Evolutionary conservation across 2,797 vertebrate species (phyloP).

Genomic region (Sorex maritimensis): DNA sequence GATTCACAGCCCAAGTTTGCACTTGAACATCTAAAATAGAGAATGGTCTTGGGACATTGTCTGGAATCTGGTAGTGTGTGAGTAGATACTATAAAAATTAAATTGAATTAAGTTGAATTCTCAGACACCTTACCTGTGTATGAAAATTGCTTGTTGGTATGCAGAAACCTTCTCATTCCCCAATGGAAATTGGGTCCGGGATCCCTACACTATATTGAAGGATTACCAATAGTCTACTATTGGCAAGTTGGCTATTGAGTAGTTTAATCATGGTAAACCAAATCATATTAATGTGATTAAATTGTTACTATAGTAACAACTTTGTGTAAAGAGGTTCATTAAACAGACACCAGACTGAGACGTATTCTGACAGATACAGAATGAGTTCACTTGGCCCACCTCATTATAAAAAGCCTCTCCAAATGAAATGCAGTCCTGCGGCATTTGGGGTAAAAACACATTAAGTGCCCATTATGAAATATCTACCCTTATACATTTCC

Average conservation of each 20-base stretch:
- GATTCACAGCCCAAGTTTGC: no score
- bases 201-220: background rate
- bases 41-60: no score
- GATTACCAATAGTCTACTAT: background rate
- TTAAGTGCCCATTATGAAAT: background rate
- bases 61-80: no score
- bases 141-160: no score
- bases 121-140: no score
- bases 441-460: constrained; percentile 16
- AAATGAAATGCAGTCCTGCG: background rate
- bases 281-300: background rate
- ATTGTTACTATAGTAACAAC: background rate
- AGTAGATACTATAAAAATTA: no score
- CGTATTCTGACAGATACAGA: background rate
- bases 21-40: no score
- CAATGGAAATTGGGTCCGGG: background rate
- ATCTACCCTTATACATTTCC: background rate
- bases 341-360: background rate
- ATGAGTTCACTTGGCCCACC: background rate
- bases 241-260: background rate
- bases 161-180: no score
- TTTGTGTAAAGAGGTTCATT: background rate
- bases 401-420: background rate
- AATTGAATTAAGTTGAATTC: no score
- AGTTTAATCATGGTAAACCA: background rate